phyloP scores from a whole-genome alignment of 2,797 vertebrate species.

The Hyperoplus immaculatus region DNA sequence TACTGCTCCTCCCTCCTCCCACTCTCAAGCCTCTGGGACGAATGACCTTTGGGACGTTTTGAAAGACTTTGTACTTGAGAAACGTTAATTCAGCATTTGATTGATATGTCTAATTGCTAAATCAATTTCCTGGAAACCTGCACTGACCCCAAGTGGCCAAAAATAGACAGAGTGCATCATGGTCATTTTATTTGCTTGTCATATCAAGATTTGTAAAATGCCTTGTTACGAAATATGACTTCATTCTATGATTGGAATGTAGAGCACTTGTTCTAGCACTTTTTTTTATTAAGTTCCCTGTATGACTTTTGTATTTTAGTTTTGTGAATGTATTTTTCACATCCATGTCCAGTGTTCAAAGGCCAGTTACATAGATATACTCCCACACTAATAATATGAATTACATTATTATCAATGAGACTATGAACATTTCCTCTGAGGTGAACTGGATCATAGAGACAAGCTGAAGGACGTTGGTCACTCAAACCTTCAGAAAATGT shows the following conservation, averaged over 20 bases:
- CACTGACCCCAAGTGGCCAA: background rate
- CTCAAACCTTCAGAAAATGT: background rate
- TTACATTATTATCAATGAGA: background rate
- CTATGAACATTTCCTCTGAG: background rate
- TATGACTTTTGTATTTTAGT: background rate
- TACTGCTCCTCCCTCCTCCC: slow-evolving; percentile 4
- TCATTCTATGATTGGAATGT: background rate
- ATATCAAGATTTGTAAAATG: background rate
- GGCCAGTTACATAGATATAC: background rate
- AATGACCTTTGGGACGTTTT: background rate
- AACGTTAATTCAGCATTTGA: background rate
- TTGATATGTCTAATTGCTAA: background rate
- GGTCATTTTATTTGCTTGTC: background rate
- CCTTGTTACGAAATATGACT: background rate
- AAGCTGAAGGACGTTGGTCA: slow-evolving; percentile 5
- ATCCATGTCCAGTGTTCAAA: background rate
- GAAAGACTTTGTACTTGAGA: background rate
- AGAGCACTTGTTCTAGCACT: background rate
- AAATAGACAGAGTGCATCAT: background rate
- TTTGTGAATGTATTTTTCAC: background rate
- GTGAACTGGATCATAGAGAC: slow-evolving; percentile 18
- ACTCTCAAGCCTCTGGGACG: background rate
- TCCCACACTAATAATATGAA: background rate
- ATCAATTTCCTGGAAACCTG: background rate
- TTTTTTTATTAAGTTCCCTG: background rate